Percentiles rank a stretch among this genome's conserved stretches.
phyloP scores from a whole-genome alignment of 23 tunicate genomes.

The Ascidia mentula region DNA sequence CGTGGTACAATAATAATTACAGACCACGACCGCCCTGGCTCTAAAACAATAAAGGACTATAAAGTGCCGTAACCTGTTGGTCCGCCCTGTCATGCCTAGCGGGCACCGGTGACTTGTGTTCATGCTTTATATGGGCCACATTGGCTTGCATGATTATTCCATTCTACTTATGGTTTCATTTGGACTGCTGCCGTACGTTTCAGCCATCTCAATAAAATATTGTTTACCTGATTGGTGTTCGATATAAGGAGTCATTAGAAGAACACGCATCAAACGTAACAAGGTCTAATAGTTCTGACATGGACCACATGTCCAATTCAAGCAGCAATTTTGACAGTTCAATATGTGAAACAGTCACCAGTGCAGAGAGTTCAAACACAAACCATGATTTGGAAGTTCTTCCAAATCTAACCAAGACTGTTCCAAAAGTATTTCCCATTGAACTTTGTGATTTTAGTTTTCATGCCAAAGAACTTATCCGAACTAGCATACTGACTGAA shows the following conservation, averaged over 20 bases:
- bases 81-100: background rate
- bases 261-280: no score
- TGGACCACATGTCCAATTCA: background rate
- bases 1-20: no score
- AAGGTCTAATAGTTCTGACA: background rate
- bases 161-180: no score
- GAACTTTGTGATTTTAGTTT: conserved; percentile 1
- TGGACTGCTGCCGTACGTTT: no score
- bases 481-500: conserved; percentile 6
- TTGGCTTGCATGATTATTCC: no score
- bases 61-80: background rate
- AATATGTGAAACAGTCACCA: conserved; percentile 4
- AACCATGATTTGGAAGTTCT: background rate
- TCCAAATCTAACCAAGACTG: conserved; percentile 4
- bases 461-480: conserved; percentile 12
- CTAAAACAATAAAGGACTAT: background rate
- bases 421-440: background rate
- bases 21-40: background rate
- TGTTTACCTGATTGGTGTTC: no score
- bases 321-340: background rate
- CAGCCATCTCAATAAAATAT: no score
- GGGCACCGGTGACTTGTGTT: no score
- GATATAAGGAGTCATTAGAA: no score
- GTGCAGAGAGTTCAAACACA: conserved; percentile 12
- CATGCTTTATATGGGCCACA: no score